Conservation (phyloP, 2,888 invertebrate species). For the Acrocera orbiculus region DNA sequence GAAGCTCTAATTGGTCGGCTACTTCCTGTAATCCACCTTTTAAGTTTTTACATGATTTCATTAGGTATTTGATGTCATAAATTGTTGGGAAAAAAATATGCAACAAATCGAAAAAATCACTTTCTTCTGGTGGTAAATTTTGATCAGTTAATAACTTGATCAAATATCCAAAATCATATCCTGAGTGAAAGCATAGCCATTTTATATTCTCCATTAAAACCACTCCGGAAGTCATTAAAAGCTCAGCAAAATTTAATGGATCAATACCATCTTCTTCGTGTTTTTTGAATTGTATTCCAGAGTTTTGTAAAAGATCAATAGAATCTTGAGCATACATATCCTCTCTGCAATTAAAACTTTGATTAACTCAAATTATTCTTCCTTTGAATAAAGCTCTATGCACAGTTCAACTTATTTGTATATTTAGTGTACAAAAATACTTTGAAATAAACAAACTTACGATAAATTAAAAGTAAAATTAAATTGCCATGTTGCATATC, state of each 20-base stretch:
- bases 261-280: conserved; percentile 98
- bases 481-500: conserved; percentile 96
- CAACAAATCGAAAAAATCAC: conserved; percentile 88
- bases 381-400: no score
- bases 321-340: conserved; percentile 99
- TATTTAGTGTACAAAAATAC: no score
- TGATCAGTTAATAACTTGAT: conserved; percentile 86
- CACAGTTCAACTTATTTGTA: no score
- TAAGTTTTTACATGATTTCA: conserved; percentile 96
- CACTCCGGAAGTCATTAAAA: conserved; percentile 92
- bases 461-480: conserved; percentile 97
- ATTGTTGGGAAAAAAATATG: conserved; percentile 91
- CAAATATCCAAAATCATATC: conserved; percentile 98
- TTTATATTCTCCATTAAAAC: conserved; percentile 92
- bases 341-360: conserved; percentile 54
- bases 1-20: conserved; percentile 77
- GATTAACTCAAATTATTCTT: no score
- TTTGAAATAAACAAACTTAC: no score
- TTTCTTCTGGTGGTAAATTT: conserved; percentile 87
- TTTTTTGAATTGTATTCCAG: conserved; percentile 93
- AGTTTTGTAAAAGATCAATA: conserved; percentile 90
- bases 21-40: conserved; percentile 99
- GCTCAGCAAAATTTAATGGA: conserved; percentile 90
- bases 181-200: conserved; percentile 98
- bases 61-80: conserved; percentile 97